These are phyloP conservation scores for Leptinotarsa haldemani DNA, from an alignment of 2,888 invertebrate species.

Conservation along the genomic window DNA sequence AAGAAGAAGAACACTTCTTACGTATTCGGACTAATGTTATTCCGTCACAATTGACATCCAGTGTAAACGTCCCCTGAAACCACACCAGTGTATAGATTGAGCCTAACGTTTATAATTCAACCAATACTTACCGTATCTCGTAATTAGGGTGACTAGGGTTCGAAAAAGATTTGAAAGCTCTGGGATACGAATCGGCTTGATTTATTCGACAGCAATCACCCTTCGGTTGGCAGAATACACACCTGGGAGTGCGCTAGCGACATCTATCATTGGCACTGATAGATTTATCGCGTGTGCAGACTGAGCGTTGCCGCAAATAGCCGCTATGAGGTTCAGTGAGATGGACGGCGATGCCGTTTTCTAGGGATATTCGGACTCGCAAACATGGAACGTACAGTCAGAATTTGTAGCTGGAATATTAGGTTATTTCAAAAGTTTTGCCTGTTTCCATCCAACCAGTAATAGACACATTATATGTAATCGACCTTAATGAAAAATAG, in stretches of 20 bases:
- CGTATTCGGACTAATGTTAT: no score
- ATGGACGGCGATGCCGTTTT: background rate
- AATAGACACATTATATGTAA: no score
- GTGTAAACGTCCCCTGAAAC: no score
- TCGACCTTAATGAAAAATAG: no score
- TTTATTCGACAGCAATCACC: background rate
- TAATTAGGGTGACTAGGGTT: background rate
- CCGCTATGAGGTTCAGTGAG: background rate
- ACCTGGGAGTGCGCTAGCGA: slow-evolving; percentile 12
- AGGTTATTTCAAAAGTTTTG: no score
- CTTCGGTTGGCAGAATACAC: background rate
- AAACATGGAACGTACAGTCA: no score
- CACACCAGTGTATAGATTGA: no score
- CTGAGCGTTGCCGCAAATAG: background rate
- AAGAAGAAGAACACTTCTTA: no score
- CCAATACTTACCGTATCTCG: background rate
- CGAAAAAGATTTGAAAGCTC: background rate
- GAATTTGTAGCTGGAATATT: no score
- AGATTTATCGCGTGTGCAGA: slow-evolving; percentile 2
- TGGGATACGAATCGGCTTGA: background rate
- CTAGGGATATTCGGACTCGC: background rate
- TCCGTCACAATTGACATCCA: no score
- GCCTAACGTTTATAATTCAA: no score
- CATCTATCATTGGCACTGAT: slow-evolving; percentile 10
- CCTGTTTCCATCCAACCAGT: no score